Evolutionary conservation across 2,888 invertebrate species (phyloP).

Genomic region (Steinernema carpocapsae): DNA sequence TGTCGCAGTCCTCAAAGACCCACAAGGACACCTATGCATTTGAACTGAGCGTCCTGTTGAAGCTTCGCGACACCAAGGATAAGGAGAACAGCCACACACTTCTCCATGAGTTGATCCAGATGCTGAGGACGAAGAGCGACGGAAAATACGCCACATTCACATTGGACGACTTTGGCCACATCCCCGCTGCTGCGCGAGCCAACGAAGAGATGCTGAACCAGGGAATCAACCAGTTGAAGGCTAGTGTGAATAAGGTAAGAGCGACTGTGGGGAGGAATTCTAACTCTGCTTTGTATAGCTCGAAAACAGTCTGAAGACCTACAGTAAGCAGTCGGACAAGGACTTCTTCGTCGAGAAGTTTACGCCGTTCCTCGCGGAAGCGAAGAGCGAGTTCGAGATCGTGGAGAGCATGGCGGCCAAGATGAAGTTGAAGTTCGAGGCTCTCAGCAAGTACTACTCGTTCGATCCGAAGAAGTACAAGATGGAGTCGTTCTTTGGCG

Average conservation of each 20-base stretch:
- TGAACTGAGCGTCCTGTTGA: slow-evolving; percentile 92
- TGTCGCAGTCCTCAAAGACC: slow-evolving; percentile 87
- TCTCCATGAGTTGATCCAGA: slow-evolving; percentile 87
- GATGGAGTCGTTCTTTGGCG: slow-evolving; percentile 92
- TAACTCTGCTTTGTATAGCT: slow-evolving; percentile 74
- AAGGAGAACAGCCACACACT: slow-evolving; percentile 88
- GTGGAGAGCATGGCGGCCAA: slow-evolving; percentile 88
- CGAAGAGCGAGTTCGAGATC: slow-evolving; percentile 84
- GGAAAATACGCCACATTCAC: slow-evolving; percentile 75
- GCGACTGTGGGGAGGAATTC: not conserved
- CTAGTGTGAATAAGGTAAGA: slow-evolving; percentile 48
- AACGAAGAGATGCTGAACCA: slow-evolving; percentile 71
- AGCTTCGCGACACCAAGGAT: slow-evolving; percentile 82
- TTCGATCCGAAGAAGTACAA: slow-evolving; percentile 92
- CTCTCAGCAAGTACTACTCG: slow-evolving; percentile 85
- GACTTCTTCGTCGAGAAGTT: slow-evolving; percentile 86
- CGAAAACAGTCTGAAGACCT: slow-evolving; percentile 87
- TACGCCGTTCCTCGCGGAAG: slow-evolving; percentile 83
- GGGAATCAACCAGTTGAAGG: slow-evolving; percentile 63
- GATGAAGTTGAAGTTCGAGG: slow-evolving; percentile 84
- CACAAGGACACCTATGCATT: slow-evolving; percentile 84
- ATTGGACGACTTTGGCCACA: slow-evolving; percentile 89
- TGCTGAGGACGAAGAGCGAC: slow-evolving; percentile 78
- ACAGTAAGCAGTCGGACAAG: slow-evolving; percentile 77
- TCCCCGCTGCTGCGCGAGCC: slow-evolving; percentile 81